These are phyloP conservation scores for Drosophila mauritiana DNA, from an alignment of 1,140 invertebrate genomes.

Conservation along the genomic window DNA sequence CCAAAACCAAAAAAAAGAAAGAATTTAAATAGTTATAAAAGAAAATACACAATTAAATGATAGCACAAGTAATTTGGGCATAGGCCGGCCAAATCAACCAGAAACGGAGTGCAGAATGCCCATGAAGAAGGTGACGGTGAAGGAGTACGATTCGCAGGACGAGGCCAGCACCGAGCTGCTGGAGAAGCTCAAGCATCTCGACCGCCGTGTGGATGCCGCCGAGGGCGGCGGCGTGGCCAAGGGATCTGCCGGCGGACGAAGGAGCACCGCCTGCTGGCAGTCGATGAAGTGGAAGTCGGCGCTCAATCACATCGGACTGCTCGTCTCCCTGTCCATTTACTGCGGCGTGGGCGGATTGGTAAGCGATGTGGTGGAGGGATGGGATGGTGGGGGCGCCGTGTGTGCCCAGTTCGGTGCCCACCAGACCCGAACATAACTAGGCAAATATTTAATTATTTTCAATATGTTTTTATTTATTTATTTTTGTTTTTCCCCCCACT, in stretches of 20 bases:
- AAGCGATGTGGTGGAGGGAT: slow-evolving; percentile 84
- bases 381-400: slow-evolving; percentile 75
- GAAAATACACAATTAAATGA: not conserved
- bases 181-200: slow-evolving; percentile 80
- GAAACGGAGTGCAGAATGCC: slow-evolving; percentile 16
- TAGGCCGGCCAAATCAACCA: not conserved
- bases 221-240: slow-evolving; percentile 49
- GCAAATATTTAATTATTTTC: slow-evolving; percentile 48
- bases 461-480: slow-evolving; percentile 13
- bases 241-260: slow-evolving; percentile 31
- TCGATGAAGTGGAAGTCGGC: slow-evolving; percentile 86
- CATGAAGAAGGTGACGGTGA: slow-evolving; percentile 47
- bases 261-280: slow-evolving; percentile 66
- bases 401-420: not conserved
- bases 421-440: slow-evolving; percentile 34
- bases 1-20: not conserved
- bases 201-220: slow-evolving; percentile 69
- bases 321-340: slow-evolving; percentile 90
- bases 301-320: slow-evolving; percentile 88
- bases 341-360: slow-evolving; percentile 91
- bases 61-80: slow-evolving; percentile 1
- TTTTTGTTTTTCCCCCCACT: not conserved
- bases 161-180: slow-evolving; percentile 80
- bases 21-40: not conserved
- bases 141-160: slow-evolving; percentile 75